Base-by-base conservation (phyloP, 2,888 invertebrate genomes). In the Apamea epomidion region DNA sequence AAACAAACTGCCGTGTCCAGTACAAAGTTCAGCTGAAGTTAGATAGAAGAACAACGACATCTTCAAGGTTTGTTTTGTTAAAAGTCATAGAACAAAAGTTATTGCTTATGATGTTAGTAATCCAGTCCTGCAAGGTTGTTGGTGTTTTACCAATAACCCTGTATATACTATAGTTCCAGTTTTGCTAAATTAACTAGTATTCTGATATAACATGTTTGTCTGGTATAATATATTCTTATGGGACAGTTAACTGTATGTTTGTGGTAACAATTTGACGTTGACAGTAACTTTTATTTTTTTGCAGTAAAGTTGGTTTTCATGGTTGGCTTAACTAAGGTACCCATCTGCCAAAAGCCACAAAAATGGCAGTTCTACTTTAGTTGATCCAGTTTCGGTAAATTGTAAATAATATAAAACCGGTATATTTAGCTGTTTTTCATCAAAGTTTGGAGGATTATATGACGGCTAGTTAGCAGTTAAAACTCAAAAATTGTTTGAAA, bases 361-460 rank as follows among this genome's bases (percentile, higher is more conserved):
- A 60, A 60, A 29, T 64, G 18, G 37, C 37, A 37, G 37, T 37
- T 1, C 18, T 32, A 12, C 32, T 1, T 32, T 2, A 12, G 21
- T 37, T 37, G 25, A 60, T 12, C n/a, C 60, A 60, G 12, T 60
- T n/a, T 18, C 62, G 29, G 6, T 68, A 42, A 68, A 42, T 68
- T n/a, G 14, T 42, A 67, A 14, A 60, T 58, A 45, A 45, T 54
- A 58, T 64, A 72, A 48, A 10, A 45, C 37, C 45, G 54, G 3
- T 48, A 16, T 21, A 65, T 37, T 80, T 6, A 21, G 25, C 80
- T 8, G n/a, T 80, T 64, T 79, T 54, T 80, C 51, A 64, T 70
- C 25, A 29, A 25, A 2, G 0, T 68, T 48, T 25, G 21, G 14
- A 21, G 2, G 0, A 5, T 62, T 69, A 21, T 60, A n/a, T 58